Evolutionary conservation across 2,113 vertebrate species (phyloP), one percentile per base, ranked within the genome.

Genomic region (Lota lota): DNA sequence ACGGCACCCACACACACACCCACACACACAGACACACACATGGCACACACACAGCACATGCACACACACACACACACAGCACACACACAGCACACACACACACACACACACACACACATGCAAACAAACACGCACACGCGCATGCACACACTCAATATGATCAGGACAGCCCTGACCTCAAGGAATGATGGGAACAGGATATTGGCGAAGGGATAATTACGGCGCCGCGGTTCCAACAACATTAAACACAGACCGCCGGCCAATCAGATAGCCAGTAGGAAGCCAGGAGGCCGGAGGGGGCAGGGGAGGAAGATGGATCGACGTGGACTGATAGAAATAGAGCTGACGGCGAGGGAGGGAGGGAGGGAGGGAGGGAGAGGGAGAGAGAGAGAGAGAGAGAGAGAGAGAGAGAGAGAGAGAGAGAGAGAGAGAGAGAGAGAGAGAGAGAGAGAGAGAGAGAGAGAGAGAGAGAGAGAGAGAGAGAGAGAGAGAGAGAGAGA

Each of bases 161-260:
- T 88, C 80, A 69, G 65, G 53, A 51, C 57, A 66, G 61, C 72
- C 80, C 83, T 85, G 78, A 80, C 77, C 79, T 65, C 60, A 61
- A 19, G 50, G 56, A 68, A 66, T 56, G 60, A 79, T 69, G 59
- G 69, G 76, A 84, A 82, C 71, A 65, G 80, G 51, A 70, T 60
- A 64, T 70, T 78, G 28, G 10, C 51, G 54, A 56, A 66, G 73
- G 64, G 77, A 82, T 83, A 84, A 85, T 81, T 79, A 73, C 68
- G 74, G 0, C 71, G 54, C 47, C 0, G 51, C 63, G 69, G 36
- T 67, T 71, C 66, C 74, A 78, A 36, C 21, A 14, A 66, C 71
- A 74, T 81, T 83, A 65, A 80, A 79, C 36, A 57, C 68, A 68
- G 63, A 58, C 1, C 64, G 24, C 0, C 11, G 21, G 28, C 28